phyloP scores from a whole-genome alignment of 2,797 vertebrate species.

The Hypotaenidia okinawae region DNA sequence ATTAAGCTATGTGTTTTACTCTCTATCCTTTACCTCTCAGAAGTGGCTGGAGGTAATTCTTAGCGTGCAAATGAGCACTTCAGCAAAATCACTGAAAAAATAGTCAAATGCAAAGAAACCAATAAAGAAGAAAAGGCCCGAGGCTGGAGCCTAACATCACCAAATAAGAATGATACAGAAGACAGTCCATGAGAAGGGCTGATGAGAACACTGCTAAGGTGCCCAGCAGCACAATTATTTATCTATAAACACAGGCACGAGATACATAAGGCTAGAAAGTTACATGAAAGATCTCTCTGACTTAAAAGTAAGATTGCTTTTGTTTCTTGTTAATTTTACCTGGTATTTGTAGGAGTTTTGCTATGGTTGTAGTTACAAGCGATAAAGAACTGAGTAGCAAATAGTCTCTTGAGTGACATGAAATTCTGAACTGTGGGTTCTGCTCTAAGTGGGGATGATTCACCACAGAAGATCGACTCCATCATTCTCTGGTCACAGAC shows the following conservation, averaged over 20 bases:
- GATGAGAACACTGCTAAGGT: background rate
- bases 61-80: background rate
- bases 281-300: background rate
- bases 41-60: background rate
- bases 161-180: background rate
- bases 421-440: slow-evolving; percentile 21
- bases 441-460: background rate
- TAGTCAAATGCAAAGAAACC: background rate
- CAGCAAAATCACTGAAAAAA: background rate
- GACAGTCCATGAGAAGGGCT: background rate
- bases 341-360: background rate
- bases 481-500: background rate
- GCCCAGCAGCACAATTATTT: background rate
- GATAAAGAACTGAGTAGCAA: background rate
- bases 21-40: background rate
- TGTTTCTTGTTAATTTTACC: background rate
- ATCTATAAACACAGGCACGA: rapidly evolving
- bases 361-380: background rate
- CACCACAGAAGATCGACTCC: background rate
- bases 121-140: background rate
- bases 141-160: background rate
- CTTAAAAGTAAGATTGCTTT: background rate
- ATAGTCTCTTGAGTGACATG: background rate
- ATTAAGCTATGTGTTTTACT: background rate
- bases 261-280: background rate